Percentiles rank a stretch among this genome's conserved stretches.
These are phyloP conservation scores for Torymus texanus DNA, from an alignment of 2,888 invertebrate genomes.

Conservation along the genomic window DNA sequence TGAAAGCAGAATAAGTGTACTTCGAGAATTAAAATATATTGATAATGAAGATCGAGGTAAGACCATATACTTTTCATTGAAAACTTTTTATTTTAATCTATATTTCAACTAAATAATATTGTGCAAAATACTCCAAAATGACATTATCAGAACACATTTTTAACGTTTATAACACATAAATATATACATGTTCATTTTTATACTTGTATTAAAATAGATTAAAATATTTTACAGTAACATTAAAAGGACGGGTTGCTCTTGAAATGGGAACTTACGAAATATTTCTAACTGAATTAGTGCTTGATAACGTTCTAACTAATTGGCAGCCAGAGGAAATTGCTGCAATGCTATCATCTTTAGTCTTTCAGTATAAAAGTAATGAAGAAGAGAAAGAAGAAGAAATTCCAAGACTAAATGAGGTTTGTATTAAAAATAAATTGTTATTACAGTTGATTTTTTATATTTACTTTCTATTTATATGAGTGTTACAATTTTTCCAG, in stretches of 20 bases:
- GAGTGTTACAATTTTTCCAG: slow-evolving; percentile 34
- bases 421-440: slow-evolving; percentile 61
- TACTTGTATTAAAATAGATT: no score
- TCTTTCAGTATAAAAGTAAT: slow-evolving; percentile 90
- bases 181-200: no score
- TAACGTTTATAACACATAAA: no score
- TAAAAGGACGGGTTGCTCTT: slow-evolving; percentile 91
- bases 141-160: no score
- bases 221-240: slow-evolving; percentile 77
- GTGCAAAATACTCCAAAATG: no score
- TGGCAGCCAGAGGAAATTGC: slow-evolving; percentile 94
- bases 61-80: background rate
- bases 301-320: slow-evolving; percentile 91
- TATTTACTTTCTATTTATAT: background rate
- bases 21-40: slow-evolving; percentile 86
- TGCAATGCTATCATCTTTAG: slow-evolving; percentile 92
- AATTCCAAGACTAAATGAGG: slow-evolving; percentile 78
- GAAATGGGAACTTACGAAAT: slow-evolving; percentile 92
- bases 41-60: slow-evolving; percentile 83
- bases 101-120: no score
- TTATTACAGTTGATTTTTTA: no score
- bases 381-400: slow-evolving; percentile 59
- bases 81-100: background rate
- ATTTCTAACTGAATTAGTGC: slow-evolving; percentile 94
- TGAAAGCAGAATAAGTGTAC: slow-evolving; percentile 84